Evolutionary conservation across 2,113 vertebrate genomes (phyloP), one percentile per base, ranked within the genome.

Genomic region (Spermophilus dauricus): DNA sequence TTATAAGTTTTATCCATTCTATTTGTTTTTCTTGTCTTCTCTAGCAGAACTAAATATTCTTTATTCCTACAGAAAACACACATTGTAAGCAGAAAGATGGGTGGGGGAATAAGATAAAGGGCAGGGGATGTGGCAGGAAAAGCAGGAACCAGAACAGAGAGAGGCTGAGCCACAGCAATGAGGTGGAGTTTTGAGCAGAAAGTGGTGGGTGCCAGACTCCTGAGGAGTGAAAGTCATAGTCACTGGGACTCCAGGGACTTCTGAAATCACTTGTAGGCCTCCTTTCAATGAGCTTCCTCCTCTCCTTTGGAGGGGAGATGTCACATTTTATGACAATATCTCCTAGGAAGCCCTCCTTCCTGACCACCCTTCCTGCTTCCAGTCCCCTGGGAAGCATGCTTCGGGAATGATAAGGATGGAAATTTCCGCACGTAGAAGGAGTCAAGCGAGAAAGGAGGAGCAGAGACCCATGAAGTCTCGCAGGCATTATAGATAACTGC

Each of bases 31-130:
- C 95, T 51, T 91, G 86, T 70, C 63, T 88, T 90, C 56, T 67
- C 83, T 89, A 42, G 45, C 48, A 75, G 69, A 96, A 63, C 3
- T 93, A 94, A 95, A 91, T 95, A 96, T 89, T 94, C 73, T 78
- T 73, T 96, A 82, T 93, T 95, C 89, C 86, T 86, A 96, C 34
- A 70, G 53, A 89, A 96, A 96, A 95, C 78, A 96, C 58, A 83
- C 56, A 92, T 26, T 83, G 37, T 51, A 93, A 97, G 58, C 89
- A 77, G 48, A 96, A 94, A 93, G 51, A 83, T 51, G 69, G 39
- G 48, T 4, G 65, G 1, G 39, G 8, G 48, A 67, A 28, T 84
- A 37, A 84, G 72, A 70, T 95, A 56, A 13, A 75, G 70, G 37
- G 24, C 53, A 88, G 72, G 75, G 53, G 30, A 80, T 48, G 10